Base-by-base conservation (phyloP, 2,797 vertebrate genomes). In the Sebastes cheni region DNA sequence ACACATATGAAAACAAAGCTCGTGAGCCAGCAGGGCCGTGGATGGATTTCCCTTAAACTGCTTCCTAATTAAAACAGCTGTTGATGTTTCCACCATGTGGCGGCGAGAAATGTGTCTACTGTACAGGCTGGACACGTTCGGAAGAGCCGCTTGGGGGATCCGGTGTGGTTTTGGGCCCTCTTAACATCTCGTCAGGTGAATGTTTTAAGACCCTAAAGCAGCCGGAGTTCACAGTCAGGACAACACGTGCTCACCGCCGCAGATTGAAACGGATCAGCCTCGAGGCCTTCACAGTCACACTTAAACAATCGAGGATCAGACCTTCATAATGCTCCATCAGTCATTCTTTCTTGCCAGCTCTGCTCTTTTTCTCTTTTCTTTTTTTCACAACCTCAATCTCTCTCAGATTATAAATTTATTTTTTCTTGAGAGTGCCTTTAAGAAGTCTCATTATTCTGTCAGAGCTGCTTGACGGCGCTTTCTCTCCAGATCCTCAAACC, bases 21-120 rank as follows among this genome's bases (percentile, higher is more conserved):
- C 8, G 54, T 11, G 25, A 77, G 78, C n/a, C 75, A 76, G 42
- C 67, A 58, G 42, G 36, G 12, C 60, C 8, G n/a, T 77, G 80
- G 75, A 90, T 77, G 64, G 75, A 85, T 91, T 88, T 75, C 85
- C 61, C 81, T 82, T 42, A 25, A 86, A 89, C 82, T 65, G 73
- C 72, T 86, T 84, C 88, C 87, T 93, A 92, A 95, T 95, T 94
- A 94, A 89, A 89, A 79, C 74, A 75, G 72, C 85, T 46, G 42
- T 86, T 93, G 86, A 92, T 91, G 85, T 87, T 89, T 91, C 86
- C 62, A 76, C 60, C 89, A 88, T 87, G 88, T 91, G 89, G 76
- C 6, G 67, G 61, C 4, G 25, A 72, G 79, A 80, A 70, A 78
- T n/a, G 73, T 42, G 80, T 81, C 82, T 74, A 70, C 78, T 77